phyloP scores from a whole-genome alignment of 2,888 invertebrate species.

The Entomobrya multifasciata region DNA sequence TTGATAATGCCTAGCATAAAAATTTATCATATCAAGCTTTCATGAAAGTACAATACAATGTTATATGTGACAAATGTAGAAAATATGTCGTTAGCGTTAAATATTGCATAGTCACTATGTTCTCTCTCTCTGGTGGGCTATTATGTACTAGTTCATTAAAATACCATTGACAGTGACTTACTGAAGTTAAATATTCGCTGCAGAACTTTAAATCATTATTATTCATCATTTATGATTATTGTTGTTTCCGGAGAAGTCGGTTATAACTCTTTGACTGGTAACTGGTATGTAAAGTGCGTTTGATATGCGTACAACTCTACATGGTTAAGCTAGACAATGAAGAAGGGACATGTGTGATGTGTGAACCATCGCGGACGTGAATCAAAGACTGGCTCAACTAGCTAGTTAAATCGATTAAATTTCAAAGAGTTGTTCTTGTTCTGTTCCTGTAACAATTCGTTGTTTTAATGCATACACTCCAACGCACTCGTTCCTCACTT shows the following conservation, averaged over 20 bases:
- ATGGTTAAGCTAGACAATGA: constrained; percentile 23
- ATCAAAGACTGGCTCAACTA: not conserved
- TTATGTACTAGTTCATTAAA: not conserved
- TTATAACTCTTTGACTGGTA: too few species aligned
- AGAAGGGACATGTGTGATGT: constrained; percentile 25
- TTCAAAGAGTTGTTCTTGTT: constrained; percentile 19
- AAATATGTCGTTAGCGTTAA: not conserved
- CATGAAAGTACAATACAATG: not conserved
- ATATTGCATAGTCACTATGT: not conserved
- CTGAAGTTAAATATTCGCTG: constrained; percentile 16
- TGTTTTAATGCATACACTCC: not conserved
- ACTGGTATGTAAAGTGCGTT: not conserved
- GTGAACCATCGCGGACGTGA: not conserved
- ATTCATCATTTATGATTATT: constrained; percentile 65
- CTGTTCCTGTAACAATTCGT: not conserved
- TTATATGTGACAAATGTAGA: not conserved
- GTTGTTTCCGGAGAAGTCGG: constrained; percentile 57
- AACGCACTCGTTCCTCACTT: not conserved
- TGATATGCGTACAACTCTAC: not conserved
- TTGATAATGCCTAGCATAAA: not conserved
- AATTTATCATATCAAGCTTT: too few species aligned
- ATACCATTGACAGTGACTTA: not conserved
- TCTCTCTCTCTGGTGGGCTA: not conserved
- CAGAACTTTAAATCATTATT: constrained; percentile 52
- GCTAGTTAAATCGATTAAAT: constrained; percentile 11